These are phyloP conservation scores for Gallinago jamesoni DNA, from an alignment of 2,113 vertebrate genomes.

Conservation along the genomic window DNA sequence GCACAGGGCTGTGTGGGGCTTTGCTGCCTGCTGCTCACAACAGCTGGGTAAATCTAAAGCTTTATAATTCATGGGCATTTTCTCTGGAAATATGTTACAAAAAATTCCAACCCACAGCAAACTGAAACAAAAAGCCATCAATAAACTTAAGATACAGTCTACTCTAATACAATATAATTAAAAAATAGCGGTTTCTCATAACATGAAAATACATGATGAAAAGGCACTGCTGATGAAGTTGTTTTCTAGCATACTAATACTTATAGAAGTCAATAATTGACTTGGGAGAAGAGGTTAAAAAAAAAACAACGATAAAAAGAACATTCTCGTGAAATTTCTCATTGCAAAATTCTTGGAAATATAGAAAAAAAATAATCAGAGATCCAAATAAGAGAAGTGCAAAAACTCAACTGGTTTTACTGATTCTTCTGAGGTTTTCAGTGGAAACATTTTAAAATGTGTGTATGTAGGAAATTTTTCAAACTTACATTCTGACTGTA, in stretches of 20 bases:
- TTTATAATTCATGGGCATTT: not conserved
- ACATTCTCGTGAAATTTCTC: not conserved
- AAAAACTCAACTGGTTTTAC: not conserved
- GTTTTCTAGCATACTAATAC: not conserved
- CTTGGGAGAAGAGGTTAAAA: not conserved
- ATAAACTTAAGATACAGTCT: not conserved
- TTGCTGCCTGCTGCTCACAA: not conserved
- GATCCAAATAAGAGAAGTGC: not conserved
- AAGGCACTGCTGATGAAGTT: not conserved
- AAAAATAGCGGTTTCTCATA: not conserved
- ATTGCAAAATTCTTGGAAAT: not conserved
- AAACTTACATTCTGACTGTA: not conserved
- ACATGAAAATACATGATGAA: not conserved
- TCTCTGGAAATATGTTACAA: not conserved
- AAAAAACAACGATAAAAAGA: not conserved
- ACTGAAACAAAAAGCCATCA: not conserved
- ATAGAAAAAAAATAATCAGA: not conserved
- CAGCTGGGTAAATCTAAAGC: not conserved
- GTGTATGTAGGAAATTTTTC: no score
- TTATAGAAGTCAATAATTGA: not conserved
- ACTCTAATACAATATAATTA: not conserved
- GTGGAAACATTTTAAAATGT: not conserved
- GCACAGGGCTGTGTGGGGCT: fast-evolving
- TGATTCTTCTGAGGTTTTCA: not conserved
- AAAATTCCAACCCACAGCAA: not conserved